A percentile compares a stretch with the other conserved stretches of the same genome.
Conservation (phyloP, 1,140 invertebrate species). For the Campoletis sonorensis region DNA sequence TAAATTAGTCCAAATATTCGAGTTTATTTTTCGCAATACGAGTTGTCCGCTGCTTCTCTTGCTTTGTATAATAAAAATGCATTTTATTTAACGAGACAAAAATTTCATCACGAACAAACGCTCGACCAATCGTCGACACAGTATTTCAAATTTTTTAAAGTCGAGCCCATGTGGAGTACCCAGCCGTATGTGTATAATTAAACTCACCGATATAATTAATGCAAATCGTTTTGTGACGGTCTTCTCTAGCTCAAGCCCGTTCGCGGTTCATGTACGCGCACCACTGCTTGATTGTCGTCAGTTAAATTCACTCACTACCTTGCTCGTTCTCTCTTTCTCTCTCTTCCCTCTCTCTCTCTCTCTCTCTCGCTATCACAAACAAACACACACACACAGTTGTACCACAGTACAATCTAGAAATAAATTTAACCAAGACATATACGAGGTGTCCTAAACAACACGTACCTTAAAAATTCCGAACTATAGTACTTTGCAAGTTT, state of each 20-base stretch:
- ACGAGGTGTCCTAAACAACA: too few species aligned
- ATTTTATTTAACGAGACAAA: background rate
- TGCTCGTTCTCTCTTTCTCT: background rate
- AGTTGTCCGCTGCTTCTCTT: background rate
- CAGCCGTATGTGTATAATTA: conserved; percentile 53
- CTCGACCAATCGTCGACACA: background rate
- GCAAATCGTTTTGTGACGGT: conserved; percentile 43
- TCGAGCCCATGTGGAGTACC: background rate
- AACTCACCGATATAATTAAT: conserved; percentile 57
- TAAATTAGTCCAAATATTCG: background rate
- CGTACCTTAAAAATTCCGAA: too few species aligned
- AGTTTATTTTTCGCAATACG: background rate
- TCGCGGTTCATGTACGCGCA: conserved; percentile 8
- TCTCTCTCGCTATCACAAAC: background rate
- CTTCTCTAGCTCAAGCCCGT: background rate
- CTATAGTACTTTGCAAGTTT: background rate
- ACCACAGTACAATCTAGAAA: background rate
- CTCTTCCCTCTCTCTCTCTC: background rate
- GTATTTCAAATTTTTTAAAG: background rate
- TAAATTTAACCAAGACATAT: background rate
- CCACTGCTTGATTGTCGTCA: conserved; percentile 18
- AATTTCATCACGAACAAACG: background rate
- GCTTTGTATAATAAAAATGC: background rate
- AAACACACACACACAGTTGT: too few species aligned
- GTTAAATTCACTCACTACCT: background rate